Conservation (phyloP, 2,797 vertebrate genomes). For the Dromococcyx pavoninus region DNA sequence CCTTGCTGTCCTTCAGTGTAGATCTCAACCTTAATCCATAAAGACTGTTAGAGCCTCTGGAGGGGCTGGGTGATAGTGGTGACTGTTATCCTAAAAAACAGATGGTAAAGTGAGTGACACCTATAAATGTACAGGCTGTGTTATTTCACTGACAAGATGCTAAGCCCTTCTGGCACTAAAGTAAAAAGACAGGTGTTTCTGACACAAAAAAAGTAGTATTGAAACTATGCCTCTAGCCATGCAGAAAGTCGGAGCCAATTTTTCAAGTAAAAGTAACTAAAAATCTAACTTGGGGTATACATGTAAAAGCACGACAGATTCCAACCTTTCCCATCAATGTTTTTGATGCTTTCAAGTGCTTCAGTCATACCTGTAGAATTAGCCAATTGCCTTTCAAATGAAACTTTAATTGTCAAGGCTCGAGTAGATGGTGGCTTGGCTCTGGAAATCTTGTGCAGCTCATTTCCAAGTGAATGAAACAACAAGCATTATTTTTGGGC, state of each 20-base stretch:
- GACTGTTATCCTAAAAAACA: conserved; percentile 79
- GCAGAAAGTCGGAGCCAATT: conserved; percentile 62
- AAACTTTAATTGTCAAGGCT: conserved; percentile 29
- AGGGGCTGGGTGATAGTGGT: conserved; percentile 68
- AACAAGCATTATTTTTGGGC: neutral
- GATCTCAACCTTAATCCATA: conserved; percentile 68
- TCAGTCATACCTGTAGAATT: conserved; percentile 36
- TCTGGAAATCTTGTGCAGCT: neutral
- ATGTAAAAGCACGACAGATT: conserved; percentile 31
- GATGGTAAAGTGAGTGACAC: conserved; percentile 78
- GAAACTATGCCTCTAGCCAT: conserved; percentile 71
- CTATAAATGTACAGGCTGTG: conserved; percentile 77
- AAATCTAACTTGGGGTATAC: conserved; percentile 59
- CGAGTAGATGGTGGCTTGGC: neutral
- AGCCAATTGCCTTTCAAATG: neutral
- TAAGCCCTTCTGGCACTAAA: conserved; percentile 77
- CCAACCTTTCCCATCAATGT: conserved; percentile 7
- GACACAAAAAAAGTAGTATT: conserved; percentile 69
- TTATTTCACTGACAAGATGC: conserved; percentile 77
- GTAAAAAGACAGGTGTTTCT: conserved; percentile 77
- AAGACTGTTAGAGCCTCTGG: conserved; percentile 69
- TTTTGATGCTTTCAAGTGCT: conserved; percentile 9
- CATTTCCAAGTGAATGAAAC: conserved; percentile 42
- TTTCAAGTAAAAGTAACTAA: conserved; percentile 68
- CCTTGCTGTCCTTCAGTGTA: conserved; percentile 54